Evolutionary conservation across 2,797 vertebrate genomes (phyloP), one percentile per base, ranked within the genome.

Genomic region (Oreochromis mossambicus): DNA sequence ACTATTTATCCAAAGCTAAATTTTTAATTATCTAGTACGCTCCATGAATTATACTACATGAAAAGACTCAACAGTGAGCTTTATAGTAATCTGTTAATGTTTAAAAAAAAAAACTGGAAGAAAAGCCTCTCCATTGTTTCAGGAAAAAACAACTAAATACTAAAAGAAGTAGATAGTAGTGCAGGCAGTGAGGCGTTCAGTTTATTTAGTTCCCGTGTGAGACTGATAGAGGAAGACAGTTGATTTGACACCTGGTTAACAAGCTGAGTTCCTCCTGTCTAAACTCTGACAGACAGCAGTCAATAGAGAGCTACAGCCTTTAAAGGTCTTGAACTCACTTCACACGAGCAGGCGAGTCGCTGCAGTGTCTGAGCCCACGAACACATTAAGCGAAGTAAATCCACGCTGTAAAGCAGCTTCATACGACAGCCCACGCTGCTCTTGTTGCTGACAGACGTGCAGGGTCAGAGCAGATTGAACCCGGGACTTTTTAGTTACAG

Each of bases 201-300:
- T 29, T 66, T 78, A 46, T 83, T 83, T 7, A 32, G 15, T 61
- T 78, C 4, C 61, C 61, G 19, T 7, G 3, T 52, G 78, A 29
- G 50, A 48, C 78, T 38, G 84, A 80, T 7, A 8, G 50, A 24
- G 29, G 75, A 50, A 86, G 77, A 56, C 55, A 34, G 48, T 5
- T 52, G 84, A 90, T 80, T 15, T 77, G 85, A 84, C 63, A 24
- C n/a, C 13, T 7, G 81, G 34, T 81, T 61, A 86, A 86, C 79
- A 54, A 46, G 68, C 61, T 1, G 38, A 81, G 34, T 10, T 66
- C 77, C 63, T 85, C 70, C 77, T 19, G 83, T 79, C 86, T 56
- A 4, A 82, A 29, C 70, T 80, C 61, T 86, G 87, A 92, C 83
- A 8, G 89, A 77, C 85, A 19, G 75, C 10, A 15, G 52, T 92